Percentiles rank a stretch among this genome's conserved stretches.
These are phyloP conservation scores for Thryonomys swinderianus DNA, from an alignment of 2,113 vertebrate species.

Conservation along the genomic window DNA sequence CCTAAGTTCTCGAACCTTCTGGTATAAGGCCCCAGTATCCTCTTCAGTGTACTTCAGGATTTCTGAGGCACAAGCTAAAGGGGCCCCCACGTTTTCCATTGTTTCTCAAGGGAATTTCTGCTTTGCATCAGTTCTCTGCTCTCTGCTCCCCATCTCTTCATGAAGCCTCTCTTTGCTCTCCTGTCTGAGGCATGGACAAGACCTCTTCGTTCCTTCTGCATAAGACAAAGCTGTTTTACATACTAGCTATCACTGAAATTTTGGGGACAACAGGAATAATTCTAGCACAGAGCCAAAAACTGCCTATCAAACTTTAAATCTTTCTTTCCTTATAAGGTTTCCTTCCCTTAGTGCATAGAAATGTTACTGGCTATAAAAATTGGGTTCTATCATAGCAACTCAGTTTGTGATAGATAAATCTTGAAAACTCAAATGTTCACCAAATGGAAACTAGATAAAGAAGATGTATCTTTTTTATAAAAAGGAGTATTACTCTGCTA, in stretches of 20 bases:
- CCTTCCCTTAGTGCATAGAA: background rate
- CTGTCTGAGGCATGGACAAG: background rate
- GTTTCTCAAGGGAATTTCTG: background rate
- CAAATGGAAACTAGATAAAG: too few relatives aligned
- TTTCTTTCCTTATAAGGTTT: background rate
- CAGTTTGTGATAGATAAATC: too few relatives aligned
- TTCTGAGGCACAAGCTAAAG: background rate
- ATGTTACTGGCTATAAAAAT: background rate
- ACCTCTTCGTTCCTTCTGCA: background rate
- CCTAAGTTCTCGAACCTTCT: background rate
- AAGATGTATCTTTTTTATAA: too few relatives aligned
- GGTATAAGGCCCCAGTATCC: background rate
- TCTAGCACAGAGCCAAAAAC: background rate
- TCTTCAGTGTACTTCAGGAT: background rate
- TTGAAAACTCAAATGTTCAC: too few relatives aligned
- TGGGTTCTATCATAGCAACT: too few relatives aligned
- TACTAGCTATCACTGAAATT: background rate
- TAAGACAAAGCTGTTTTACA: background rate
- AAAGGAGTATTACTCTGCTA: too few relatives aligned
- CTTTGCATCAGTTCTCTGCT: background rate
- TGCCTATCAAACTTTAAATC: background rate
- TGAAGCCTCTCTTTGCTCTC: background rate
- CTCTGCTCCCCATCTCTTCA: background rate
- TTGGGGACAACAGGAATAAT: background rate
- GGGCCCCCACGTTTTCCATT: background rate